Evolutionary conservation across 2,888 invertebrate genomes (phyloP).

Genomic region (Tetanocera ferruginea): DNA sequence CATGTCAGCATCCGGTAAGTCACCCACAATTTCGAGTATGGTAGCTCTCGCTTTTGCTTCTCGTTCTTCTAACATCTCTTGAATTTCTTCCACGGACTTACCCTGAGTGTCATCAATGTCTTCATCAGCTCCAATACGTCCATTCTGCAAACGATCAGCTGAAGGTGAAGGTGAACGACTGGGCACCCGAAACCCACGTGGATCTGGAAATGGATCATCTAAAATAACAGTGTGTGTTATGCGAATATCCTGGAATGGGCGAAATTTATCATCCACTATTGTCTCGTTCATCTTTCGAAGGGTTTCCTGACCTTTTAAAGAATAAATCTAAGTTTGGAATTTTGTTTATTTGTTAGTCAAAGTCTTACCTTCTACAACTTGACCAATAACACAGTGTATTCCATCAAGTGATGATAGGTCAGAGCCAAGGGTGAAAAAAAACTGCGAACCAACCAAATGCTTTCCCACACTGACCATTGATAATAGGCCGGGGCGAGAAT

Average conservation of each 20-base stretch:
- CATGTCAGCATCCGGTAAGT: constrained; percentile 96
- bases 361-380: constrained; percentile 84
- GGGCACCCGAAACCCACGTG: constrained; percentile 81
- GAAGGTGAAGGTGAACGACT: constrained; percentile 91
- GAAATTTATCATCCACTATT: constrained; percentile 89
- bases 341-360: neutral
- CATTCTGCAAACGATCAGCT: constrained; percentile 83
- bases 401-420: constrained; percentile 91
- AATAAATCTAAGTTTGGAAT: neutral
- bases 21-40: constrained; percentile 98
- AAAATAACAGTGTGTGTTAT: constrained; percentile 96
- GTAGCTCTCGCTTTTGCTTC: constrained; percentile 98
- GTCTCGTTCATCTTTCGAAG: constrained; percentile 92
- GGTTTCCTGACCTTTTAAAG: constrained; percentile 74
- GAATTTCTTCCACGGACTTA: constrained; percentile 85
- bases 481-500: constrained; percentile 86
- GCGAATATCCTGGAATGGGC: constrained; percentile 95
- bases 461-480: constrained; percentile 96
- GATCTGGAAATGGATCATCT: constrained; percentile 96
- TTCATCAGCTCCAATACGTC: constrained; percentile 93
- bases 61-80: constrained; percentile 88
- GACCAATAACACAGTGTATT: constrained; percentile 95
- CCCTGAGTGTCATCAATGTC: constrained; percentile 91
- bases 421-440: constrained; percentile 92
- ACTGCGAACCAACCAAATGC: constrained; percentile 92